phyloP scores from a whole-genome alignment of 2,888 invertebrate genomes.

The Bhutanitis thaidina region DNA sequence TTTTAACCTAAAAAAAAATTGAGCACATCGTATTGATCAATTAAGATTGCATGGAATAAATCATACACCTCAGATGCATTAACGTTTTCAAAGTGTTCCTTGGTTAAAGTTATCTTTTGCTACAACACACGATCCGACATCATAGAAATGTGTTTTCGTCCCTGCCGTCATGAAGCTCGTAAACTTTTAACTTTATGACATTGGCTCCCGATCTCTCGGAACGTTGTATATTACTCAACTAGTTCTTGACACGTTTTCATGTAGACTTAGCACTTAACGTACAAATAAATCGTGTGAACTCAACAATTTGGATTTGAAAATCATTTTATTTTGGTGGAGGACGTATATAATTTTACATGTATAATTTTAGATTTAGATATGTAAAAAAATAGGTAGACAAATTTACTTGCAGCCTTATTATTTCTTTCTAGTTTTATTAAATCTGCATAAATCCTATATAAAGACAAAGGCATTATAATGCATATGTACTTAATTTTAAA shows the following conservation, averaged over 20 bases:
- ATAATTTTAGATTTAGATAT: too few species aligned
- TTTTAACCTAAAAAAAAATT: too few species aligned
- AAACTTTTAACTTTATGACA: conserved; percentile 45
- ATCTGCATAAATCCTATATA: too few species aligned
- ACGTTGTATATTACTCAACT: conserved; percentile 15
- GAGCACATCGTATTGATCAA: too few species aligned
- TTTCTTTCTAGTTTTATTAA: too few species aligned
- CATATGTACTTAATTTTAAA: too few species aligned
- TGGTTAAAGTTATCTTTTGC: conserved; percentile 3
- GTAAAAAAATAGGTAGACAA: too few species aligned
- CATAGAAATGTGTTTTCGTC: conserved; percentile 36
- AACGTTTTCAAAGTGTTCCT: too few species aligned
- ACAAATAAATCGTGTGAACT: conserved; percentile 15
- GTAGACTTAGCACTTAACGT: conserved; percentile 11
- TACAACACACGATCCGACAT: conserved; percentile 37
- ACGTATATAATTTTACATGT: background rate
- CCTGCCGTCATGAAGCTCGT: conserved; percentile 42
- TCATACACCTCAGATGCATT: too few species aligned
- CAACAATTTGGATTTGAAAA: background rate
- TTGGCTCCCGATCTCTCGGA: conserved; percentile 36
- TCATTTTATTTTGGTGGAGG: background rate
- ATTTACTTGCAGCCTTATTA: too few species aligned
- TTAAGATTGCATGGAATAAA: too few species aligned
- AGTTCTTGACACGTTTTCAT: conserved; percentile 16
- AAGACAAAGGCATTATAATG: too few species aligned